Base-by-base conservation (phyloP, 2,888 invertebrate genomes). In the Phengaris alcon region DNA sequence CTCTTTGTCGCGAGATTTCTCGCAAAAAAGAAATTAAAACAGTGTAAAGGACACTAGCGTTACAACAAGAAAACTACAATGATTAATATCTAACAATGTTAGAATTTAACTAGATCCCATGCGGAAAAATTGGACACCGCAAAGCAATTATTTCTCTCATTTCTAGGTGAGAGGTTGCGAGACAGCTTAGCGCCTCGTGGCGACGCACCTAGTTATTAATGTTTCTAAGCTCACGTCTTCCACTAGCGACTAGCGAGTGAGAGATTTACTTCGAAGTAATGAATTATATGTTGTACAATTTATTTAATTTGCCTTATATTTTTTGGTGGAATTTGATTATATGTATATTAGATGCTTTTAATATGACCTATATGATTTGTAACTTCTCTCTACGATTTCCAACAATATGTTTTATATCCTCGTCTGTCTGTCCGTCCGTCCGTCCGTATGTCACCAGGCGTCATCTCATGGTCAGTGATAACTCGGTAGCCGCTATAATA, bases 141-240 rank as follows among this genome's bases (percentile, higher is more conserved):
- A n/a, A 64, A 64, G 35, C 64, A 64, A 64, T 64, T 64, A 64
- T 64, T 35, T 64, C 64, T 64, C 64, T 64, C 64, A 64, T 64
- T 64, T 44, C 64, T 64, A 64, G 64, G 35, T 64, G 64, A 44
- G 64, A 64, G 4, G n/a, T 13, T 52, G 52, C 12, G 52, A 15
- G 4, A 64, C 64, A 64, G 64, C 64, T 64, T 35, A 64, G 35
- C 12, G 35, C 22, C 22, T 59, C 15, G 8, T 0, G 8, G 6
- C 57, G 22, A 8, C 15, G 7, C 10, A 15, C 35, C 35, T 35
- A 35, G 35, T 35, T 64, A 64, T 64, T 64, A 64, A 64, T 64
- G 64, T 64, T 44, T 35, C 64, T 52, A 52, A 52, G 52, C 64
- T 64, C 35, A 64, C 35, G 35, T 44, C 64, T 35, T 7, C n/a